phyloP scores from a whole-genome alignment of 1,140 invertebrate species.

The Pseudomyrmex dendroicus region DNA sequence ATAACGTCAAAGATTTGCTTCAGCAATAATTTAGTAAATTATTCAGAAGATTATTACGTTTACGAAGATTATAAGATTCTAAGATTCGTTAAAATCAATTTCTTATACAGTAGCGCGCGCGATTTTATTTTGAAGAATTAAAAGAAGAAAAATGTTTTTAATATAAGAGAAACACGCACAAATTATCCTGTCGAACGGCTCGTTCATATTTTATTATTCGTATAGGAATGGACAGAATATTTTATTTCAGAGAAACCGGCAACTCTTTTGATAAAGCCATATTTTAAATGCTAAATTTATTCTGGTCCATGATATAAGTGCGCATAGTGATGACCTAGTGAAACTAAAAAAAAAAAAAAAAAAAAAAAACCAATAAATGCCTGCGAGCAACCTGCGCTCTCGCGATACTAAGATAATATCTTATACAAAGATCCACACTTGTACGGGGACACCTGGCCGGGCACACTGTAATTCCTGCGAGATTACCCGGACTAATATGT shows the following conservation, averaged over 20 bases:
- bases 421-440: neutral
- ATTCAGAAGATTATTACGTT: neutral
- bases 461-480: slow-evolving; percentile 18
- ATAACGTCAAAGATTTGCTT: neutral
- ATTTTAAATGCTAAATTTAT: slow-evolving; percentile 37
- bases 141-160: neutral
- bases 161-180: neutral
- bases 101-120: neutral
- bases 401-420: slow-evolving; percentile 23
- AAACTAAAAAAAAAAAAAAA: too few species aligned
- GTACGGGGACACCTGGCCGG: slow-evolving; percentile 16
- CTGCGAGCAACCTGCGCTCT: neutral
- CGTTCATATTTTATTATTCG: slow-evolving; percentile 24
- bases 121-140: neutral
- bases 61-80: neutral
- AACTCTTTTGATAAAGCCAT: slow-evolving; percentile 13
- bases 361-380: slow-evolving; percentile 5
- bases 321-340: too few species aligned
- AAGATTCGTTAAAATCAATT: neutral
- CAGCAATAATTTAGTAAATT: neutral
- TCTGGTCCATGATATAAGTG: too few species aligned
- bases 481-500: slow-evolving; percentile 33
- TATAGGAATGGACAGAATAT: neutral
- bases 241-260: slow-evolving; percentile 1
- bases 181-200: neutral